phyloP scores from a whole-genome alignment of 2,888 invertebrate genomes.

The Rhagophthalmus giganteus region DNA sequence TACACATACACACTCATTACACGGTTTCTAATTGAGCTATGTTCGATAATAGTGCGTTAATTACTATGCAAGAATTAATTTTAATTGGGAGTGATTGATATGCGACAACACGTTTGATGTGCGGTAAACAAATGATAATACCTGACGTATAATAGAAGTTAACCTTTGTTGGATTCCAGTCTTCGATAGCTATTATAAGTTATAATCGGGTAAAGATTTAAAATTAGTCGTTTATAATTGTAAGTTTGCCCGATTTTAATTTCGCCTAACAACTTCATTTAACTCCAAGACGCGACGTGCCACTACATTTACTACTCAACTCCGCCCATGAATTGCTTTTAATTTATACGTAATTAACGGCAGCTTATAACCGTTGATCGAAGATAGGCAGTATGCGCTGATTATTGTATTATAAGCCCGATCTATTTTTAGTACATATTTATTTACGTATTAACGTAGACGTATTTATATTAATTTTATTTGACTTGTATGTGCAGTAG shows the following conservation, averaged over 20 bases:
- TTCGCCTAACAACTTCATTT: constrained; percentile 10
- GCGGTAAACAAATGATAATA: constrained; percentile 2
- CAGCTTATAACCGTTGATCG: constrained; percentile 11
- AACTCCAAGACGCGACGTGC: constrained; percentile 17
- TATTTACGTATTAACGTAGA: too few species aligned
- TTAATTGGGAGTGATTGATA: constrained; percentile 26
- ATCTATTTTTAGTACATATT: constrained; percentile 1
- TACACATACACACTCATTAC: constrained; percentile 14
- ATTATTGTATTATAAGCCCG: constrained; percentile 16
- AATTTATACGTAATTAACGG: constrained; percentile 29
- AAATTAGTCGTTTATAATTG: not conserved
- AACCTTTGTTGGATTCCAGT: constrained; percentile 5
- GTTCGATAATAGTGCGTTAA: constrained; percentile 15
- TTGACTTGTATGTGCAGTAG: too few species aligned
- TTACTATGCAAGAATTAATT: constrained; percentile 21
- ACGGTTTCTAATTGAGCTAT: constrained; percentile 18
- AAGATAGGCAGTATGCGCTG: constrained; percentile 10
- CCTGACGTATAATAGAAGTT: not conserved
- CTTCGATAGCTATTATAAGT: constrained; percentile 1
- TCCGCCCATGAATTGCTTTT: constrained; percentile 26
- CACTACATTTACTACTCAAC: constrained; percentile 21
- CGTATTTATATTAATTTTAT: too few species aligned
- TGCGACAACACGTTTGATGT: constrained; percentile 12
- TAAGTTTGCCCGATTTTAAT: constrained; percentile 1
- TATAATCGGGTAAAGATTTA: constrained; percentile 1